These are phyloP conservation scores for Sebastes schlegelii DNA, from an alignment of 2,113 vertebrate species.

Conservation along the genomic window DNA sequence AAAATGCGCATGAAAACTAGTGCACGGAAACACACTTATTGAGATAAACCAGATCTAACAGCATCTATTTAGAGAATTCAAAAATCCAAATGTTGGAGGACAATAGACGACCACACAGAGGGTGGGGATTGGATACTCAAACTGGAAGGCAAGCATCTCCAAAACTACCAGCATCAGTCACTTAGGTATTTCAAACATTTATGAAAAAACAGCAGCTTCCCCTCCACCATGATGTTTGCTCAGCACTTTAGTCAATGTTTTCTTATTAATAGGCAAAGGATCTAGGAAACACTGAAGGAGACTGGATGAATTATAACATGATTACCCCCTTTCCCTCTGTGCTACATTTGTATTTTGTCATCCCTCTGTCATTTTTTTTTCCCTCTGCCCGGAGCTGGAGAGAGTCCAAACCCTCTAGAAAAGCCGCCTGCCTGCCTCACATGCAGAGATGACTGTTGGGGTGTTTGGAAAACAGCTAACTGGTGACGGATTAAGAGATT, in stretches of 20 bases:
- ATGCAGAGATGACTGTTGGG: conserved; percentile 35
- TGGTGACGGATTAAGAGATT: conserved; percentile 77
- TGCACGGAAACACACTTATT: not conserved
- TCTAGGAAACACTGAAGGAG: conserved; percentile 8
- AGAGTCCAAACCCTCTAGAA: conserved; percentile 45
- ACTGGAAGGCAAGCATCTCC: not conserved
- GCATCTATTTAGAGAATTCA: not conserved
- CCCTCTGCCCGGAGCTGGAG: conserved; percentile 44
- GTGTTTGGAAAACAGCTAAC: conserved; percentile 67
- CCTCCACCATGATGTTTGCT: not conserved
- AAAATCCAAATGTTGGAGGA: not conserved
- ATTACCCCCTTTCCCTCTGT: conserved; percentile 24
- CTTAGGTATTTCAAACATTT: conserved; percentile 22
- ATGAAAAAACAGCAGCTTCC: conserved; percentile 7
- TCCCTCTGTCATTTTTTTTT: conserved; percentile 45
- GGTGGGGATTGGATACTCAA: not conserved
- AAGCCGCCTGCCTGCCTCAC: conserved; percentile 32
- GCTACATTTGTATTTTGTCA: conserved; percentile 49
- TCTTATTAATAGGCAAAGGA: conserved; percentile 19
- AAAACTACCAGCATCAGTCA: not conserved
- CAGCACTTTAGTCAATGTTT: conserved; percentile 28
- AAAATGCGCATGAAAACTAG: not conserved
- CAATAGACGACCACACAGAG: not conserved
- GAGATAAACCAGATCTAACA: not conserved
- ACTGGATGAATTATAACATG: conserved; percentile 11